A percentile compares a stretch with the other conserved stretches of the same genome.
Conservation (phyloP, 1,140 invertebrate genomes). For the Zeugodacus cucurbitae region DNA sequence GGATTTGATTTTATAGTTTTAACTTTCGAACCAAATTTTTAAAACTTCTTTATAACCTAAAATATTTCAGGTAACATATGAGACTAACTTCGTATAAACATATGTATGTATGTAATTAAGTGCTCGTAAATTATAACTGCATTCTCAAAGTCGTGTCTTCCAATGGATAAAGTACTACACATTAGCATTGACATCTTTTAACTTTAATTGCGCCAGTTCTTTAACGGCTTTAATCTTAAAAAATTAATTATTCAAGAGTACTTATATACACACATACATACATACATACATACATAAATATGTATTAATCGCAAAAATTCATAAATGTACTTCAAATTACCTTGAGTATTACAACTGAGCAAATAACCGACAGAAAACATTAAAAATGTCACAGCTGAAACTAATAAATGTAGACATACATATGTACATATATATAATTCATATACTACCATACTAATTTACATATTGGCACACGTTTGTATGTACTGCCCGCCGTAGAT, state of each 20-base stretch:
- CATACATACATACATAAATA: not conserved
- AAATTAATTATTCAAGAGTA: not conserved
- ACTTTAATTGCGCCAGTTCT: not conserved
- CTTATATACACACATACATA: not conserved
- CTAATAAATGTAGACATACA: not conserved
- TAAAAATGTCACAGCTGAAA: not conserved
- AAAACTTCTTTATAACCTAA: too few relatives aligned
- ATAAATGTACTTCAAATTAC: not conserved
- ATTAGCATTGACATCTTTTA: slow-evolving; percentile 17
- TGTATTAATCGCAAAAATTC: not conserved
- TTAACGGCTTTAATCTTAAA: not conserved
- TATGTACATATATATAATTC: not conserved
- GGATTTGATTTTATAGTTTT: too few relatives aligned
- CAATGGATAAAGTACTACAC: not conserved
- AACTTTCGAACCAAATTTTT: too few relatives aligned
- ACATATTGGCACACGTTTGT: not conserved
- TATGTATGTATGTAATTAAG: too few relatives aligned
- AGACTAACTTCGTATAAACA: too few relatives aligned
- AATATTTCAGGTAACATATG: too few relatives aligned
- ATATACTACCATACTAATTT: not conserved
- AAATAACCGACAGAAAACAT: not conserved
- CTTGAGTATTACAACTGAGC: not conserved
- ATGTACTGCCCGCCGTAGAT: not conserved
- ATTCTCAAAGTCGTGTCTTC: too few relatives aligned
- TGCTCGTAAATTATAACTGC: not conserved